Conservation (phyloP, 2,888 invertebrate genomes). For the Abscondita cerata region DNA sequence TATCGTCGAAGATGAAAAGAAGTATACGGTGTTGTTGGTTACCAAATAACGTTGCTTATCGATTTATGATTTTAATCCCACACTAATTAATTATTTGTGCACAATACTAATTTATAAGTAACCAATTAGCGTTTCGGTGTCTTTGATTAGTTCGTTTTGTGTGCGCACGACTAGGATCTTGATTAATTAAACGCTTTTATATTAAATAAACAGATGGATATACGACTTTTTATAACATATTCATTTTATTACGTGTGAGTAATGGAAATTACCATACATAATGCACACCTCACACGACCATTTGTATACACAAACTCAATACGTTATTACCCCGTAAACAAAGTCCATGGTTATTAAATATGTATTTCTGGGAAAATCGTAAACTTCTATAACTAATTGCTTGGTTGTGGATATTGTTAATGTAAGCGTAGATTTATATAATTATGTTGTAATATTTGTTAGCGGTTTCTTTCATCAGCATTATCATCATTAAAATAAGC, state of each 20-base stretch:
- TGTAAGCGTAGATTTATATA: conserved; percentile 5
- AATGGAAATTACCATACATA: conserved; percentile 19
- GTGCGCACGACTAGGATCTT: not conserved
- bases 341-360: conserved; percentile 12
- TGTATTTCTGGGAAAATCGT: conserved; percentile 24
- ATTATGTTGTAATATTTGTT: conserved; percentile 15
- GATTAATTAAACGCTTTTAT: not conserved
- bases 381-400: conserved; percentile 26
- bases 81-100: conserved; percentile 7
- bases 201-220: not conserved
- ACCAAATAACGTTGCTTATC: not conserved
- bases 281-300: conserved; percentile 16
- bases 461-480: conserved; percentile 20
- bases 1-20: conserved; percentile 18
- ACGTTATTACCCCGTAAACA: conserved; percentile 21
- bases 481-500: conserved; percentile 3
- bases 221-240: conserved; percentile 3
- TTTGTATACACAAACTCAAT: conserved; percentile 15
- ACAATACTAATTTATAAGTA: conserved; percentile 3
- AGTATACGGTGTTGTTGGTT: not conserved
- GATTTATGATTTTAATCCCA: conserved; percentile 6
- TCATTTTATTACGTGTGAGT: conserved; percentile 14
- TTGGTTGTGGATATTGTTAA: conserved; percentile 8
- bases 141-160: not conserved
- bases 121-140: conserved; percentile 4